Base-by-base conservation (phyloP, 2,888 invertebrate genomes). In the Amblyjoppa fuscipennis region DNA sequence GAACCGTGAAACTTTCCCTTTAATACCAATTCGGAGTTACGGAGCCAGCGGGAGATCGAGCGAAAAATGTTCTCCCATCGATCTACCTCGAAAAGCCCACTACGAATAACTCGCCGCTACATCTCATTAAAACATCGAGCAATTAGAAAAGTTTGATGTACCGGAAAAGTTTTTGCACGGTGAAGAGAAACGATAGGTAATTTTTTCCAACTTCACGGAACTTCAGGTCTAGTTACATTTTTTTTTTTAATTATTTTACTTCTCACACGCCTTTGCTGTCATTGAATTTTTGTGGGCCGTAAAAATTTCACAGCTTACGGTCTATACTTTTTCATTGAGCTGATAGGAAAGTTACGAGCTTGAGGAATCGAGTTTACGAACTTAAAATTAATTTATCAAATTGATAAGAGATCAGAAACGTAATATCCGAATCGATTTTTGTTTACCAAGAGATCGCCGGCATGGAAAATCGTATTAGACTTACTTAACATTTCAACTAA, bases 1-100 rank as follows among this genome's bases (percentile, higher is more conserved):
- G 7, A 34, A 28, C 28, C 74, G 49, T 45, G 20, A 83, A 78
- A 38, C 41, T n/a, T 71, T 61, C 41, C 25, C 75, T 20, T 64
- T 59, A 34, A 38, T 61, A 6, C 56, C 34, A 64, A 80, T 13
- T 75, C 11, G 56, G n/a, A 66, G 45, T 51, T 45, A n/a, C 25
- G 28, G 31, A 28, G 51, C 16, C 20, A 41, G 45, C 45, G 45
- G 13, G 77, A 53, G 38, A 68, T 68, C 53, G 68, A 68, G 53
- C 25, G 68, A 64, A 68, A 68, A 77, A 51, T 64, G 20, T 64
- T 64, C 64, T 28, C 34, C n/a, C 64, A 31, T 75, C 75, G 75
- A 49, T 75, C 49, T 49, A 16, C 34, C 31, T 3, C 6, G n/a
- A 6, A 75, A 45, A 34, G 34, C 5, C 3, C 9, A 34, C 49